phyloP scores from a whole-genome alignment of 2,888 invertebrate genomes.

The Aricia artaxerxes region DNA sequence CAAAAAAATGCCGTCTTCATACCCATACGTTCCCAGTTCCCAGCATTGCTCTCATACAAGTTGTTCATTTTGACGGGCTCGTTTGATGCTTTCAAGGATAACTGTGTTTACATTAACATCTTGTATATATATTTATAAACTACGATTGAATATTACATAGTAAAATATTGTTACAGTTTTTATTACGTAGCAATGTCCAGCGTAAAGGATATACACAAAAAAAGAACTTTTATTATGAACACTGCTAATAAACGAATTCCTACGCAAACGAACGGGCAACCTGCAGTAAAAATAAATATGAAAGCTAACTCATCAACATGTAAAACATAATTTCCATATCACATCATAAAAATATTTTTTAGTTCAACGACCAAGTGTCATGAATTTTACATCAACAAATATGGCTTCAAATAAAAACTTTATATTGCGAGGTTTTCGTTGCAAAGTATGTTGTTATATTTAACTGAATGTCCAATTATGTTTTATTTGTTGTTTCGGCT shows the following conservation, averaged over 20 bases:
- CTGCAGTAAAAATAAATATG: neutral
- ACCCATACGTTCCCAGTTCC: too few relatives aligned
- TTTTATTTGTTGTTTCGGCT: neutral
- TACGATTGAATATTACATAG: too few relatives aligned
- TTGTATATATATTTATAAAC: too few relatives aligned
- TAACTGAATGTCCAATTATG: neutral
- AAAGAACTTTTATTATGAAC: neutral
- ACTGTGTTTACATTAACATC: too few relatives aligned
- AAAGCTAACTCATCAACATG: neutral
- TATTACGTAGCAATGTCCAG: neutral
- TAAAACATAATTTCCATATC: neutral
- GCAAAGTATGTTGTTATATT: neutral
- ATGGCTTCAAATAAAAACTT: neutral
- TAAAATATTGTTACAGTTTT: too few relatives aligned
- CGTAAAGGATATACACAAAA: neutral
- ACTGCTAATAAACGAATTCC: neutral
- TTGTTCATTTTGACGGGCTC: too few relatives aligned
- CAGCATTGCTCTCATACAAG: too few relatives aligned
- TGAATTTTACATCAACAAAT: conserved; percentile 11
- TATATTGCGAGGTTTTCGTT: neutral
- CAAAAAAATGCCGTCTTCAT: too few relatives aligned
- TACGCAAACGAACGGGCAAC: neutral
- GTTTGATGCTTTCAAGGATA: too few relatives aligned
- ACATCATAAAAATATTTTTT: neutral
- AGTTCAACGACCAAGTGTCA: neutral